These are phyloP conservation scores for Perithous albicinctus DNA, from an alignment of 2,888 invertebrate genomes.

Conservation along the genomic window DNA sequence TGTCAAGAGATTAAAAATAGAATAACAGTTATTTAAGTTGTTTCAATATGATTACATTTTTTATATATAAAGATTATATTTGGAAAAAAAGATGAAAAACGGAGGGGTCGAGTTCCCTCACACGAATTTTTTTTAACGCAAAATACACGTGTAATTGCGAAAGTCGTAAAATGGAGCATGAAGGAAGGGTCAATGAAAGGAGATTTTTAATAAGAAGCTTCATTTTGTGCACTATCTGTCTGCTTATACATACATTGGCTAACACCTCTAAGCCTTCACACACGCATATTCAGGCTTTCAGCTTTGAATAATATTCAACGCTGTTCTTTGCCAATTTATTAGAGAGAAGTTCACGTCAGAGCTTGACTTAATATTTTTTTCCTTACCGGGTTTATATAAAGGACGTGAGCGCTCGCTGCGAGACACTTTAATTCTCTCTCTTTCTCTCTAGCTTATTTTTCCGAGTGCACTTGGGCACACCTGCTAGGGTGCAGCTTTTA, in stretches of 20 bases:
- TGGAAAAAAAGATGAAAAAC: no score
- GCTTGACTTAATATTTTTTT: conserved; percentile 13
- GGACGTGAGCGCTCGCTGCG: conserved; percentile 20
- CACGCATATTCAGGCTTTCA: not conserved
- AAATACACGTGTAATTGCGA: no score
- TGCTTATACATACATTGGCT: not conserved
- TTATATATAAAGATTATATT: no score
- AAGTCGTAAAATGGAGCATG: no score
- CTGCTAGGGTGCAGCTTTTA: conserved; percentile 44
- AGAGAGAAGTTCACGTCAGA: conserved; percentile 26
- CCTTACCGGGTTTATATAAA: conserved; percentile 3
- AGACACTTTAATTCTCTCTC: conserved; percentile 55
- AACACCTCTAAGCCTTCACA: not conserved
- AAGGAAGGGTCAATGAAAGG: not conserved
- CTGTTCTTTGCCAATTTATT: conserved; percentile 66
- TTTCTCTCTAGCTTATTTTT: conserved; percentile 53
- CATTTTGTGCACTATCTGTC: not conserved
- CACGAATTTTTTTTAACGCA: no score
- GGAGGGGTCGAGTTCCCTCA: no score
- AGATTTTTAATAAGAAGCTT: not conserved
- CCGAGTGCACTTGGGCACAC: conserved; percentile 64
- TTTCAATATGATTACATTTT: no score
- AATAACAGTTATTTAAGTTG: no score
- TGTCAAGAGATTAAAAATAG: no score
- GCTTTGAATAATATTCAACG: conserved; percentile 32